A percentile compares a stretch with the other conserved stretches of the same genome.
Evolutionary conservation across 1,140 invertebrate species (phyloP).

Genomic region (Lethrus apterus): DNA sequence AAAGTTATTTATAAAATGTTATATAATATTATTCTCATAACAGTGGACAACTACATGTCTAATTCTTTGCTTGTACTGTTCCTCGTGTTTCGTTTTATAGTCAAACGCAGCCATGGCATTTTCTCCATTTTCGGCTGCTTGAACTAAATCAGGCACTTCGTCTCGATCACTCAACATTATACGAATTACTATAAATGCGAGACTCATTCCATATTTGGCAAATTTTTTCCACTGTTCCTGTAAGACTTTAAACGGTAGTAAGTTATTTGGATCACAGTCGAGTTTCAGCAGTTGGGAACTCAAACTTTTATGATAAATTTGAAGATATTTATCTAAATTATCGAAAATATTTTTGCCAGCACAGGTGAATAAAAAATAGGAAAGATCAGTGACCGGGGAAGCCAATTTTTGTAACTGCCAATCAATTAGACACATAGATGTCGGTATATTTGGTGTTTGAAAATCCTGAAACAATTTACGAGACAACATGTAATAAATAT

Average conservation of each 20-base stretch:
- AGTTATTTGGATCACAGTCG: background rate
- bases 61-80: background rate
- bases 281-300: background rate
- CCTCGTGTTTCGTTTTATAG: background rate
- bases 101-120: background rate
- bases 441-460: too few species aligned
- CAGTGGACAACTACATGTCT: too few species aligned
- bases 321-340: conserved; percentile 10
- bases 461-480: too few species aligned
- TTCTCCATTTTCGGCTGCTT: background rate
- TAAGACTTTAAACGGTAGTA: background rate
- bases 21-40: too few species aligned
- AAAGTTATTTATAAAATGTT: too few species aligned
- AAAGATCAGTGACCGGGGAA: conserved; percentile 49
- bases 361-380: conserved; percentile 46
- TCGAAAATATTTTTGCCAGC: conserved; percentile 1
- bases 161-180: background rate
- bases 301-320: conserved; percentile 14
- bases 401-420: conserved; percentile 47
- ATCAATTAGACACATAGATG: too few species aligned
- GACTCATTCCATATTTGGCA: background rate
- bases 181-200: background rate
- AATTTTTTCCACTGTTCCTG: background rate
- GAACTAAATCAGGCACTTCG: background rate
- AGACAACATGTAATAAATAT: too few species aligned